Percentiles rank a stretch among this genome's conserved stretches.
Conservation (phyloP, 1,140 invertebrate species). For the Sminthurinus signatus region DNA sequence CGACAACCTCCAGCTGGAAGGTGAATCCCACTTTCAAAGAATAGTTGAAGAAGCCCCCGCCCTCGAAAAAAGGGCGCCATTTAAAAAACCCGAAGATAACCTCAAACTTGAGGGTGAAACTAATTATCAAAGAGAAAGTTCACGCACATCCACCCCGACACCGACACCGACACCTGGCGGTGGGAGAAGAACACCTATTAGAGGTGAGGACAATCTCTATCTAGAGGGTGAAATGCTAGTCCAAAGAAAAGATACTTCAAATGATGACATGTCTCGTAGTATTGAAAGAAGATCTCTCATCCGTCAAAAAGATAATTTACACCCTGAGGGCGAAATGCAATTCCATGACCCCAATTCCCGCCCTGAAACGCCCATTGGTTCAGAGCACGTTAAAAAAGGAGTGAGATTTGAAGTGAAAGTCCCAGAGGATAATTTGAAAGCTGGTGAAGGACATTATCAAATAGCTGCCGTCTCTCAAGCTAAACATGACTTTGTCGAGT, state of each 20-base stretch:
- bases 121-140: slow-evolving; percentile 48
- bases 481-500: slow-evolving; percentile 43
- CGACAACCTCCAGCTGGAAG: slow-evolving; percentile 50
- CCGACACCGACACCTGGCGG: slow-evolving; percentile 24
- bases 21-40: slow-evolving; percentile 47
- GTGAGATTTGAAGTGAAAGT: slow-evolving; percentile 42
- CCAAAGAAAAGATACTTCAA: background rate
- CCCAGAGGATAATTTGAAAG: slow-evolving; percentile 43
- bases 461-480: slow-evolving; percentile 44
- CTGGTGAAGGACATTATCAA: slow-evolving; percentile 50
- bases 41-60: no score
- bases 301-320: slow-evolving; percentile 48
- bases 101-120: slow-evolving; percentile 57
- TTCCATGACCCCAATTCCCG: slow-evolving; percentile 15
- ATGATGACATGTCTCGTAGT: background rate
- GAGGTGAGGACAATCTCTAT: slow-evolving; percentile 44
- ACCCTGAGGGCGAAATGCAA: slow-evolving; percentile 46
- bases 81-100: slow-evolving; percentile 50
- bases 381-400: slow-evolving; percentile 40
- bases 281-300: slow-evolving; percentile 51
- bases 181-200: slow-evolving; percentile 24
- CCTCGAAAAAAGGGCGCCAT: slow-evolving; percentile 13
- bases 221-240: slow-evolving; percentile 52
- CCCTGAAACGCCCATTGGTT: background rate
- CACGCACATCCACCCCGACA: background rate